These are phyloP conservation scores for Rotaria macrura DNA, from an alignment of 2,888 invertebrate species.

Conservation along the genomic window DNA sequence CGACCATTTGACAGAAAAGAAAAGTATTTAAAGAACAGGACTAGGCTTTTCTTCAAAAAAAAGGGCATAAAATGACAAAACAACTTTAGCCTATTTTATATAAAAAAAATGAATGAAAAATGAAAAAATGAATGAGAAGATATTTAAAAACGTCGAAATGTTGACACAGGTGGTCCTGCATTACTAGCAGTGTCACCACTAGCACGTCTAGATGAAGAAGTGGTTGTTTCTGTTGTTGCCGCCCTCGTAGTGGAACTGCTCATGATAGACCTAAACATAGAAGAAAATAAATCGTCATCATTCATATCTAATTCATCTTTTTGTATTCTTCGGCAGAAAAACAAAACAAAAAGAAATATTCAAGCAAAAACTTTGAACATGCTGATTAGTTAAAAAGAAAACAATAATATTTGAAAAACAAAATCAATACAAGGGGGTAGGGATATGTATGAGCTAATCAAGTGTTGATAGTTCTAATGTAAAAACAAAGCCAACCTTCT, in stretches of 20 bases:
- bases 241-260: not conserved
- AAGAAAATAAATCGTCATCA: not conserved
- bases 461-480: too few relatives aligned
- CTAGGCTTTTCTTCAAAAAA: not conserved
- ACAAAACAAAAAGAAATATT: not conserved
- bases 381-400: not conserved
- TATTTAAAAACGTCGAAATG: slow-evolving; percentile 12
- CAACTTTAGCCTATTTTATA: slow-evolving; percentile 9
- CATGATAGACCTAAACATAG: not conserved
- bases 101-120: not conserved
- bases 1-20: not conserved
- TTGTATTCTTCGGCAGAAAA: too few relatives aligned
- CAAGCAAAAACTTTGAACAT: not conserved
- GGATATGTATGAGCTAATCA: not conserved
- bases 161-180: not conserved
- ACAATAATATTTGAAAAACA: not conserved
- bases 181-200: not conserved
- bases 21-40: not conserved
- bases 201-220: not conserved
- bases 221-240: not conserved
- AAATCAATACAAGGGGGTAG: not conserved
- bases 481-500: not conserved
- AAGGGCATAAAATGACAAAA: not conserved
- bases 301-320: not conserved
- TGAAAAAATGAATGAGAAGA: not conserved